Conservation (phyloP, 2,888 invertebrate species). For the Polyommatus icarus region DNA sequence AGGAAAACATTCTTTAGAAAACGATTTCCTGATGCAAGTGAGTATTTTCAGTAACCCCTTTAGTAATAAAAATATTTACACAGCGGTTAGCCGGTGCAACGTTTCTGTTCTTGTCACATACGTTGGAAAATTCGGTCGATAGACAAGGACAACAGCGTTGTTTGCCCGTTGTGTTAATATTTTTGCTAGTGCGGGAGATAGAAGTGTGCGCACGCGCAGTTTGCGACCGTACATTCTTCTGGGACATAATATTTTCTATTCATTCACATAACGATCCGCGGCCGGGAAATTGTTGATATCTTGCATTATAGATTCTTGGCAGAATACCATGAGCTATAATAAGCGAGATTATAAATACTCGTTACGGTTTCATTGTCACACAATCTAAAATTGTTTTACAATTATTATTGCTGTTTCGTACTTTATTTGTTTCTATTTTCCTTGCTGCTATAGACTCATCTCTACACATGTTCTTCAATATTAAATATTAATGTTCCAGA, state of each 20-base stretch:
- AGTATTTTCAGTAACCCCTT: slow-evolving; percentile 49
- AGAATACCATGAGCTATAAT: slow-evolving; percentile 36
- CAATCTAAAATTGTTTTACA: slow-evolving; percentile 24
- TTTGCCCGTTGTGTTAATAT: neutral
- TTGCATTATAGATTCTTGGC: slow-evolving; percentile 38
- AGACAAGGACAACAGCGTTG: neutral
- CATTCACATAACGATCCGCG: slow-evolving; percentile 19
- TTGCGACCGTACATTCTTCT: slow-evolving; percentile 40
- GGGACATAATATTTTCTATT: slow-evolving; percentile 32
- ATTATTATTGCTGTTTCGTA: neutral
- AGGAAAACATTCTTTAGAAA: slow-evolving; percentile 78
- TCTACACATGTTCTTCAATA: neutral
- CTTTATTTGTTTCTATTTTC: neutral
- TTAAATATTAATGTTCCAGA: slow-evolving; percentile 36
- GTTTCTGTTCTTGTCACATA: neutral
- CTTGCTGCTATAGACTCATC: neutral
- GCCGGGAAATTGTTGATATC: neutral
- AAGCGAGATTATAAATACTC: slow-evolving; percentile 36
- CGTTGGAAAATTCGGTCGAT: neutral
- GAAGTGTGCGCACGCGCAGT: slow-evolving; percentile 43
- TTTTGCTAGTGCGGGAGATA: neutral
- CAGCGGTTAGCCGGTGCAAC: neutral
- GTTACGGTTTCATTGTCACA: slow-evolving; percentile 22
- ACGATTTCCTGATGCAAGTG: slow-evolving; percentile 78
- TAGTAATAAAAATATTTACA: neutral